Percentiles rank a stretch among this genome's conserved stretches.
Conservation (phyloP, 2,797 vertebrate genomes). For the Catostomus latipinnis region DNA sequence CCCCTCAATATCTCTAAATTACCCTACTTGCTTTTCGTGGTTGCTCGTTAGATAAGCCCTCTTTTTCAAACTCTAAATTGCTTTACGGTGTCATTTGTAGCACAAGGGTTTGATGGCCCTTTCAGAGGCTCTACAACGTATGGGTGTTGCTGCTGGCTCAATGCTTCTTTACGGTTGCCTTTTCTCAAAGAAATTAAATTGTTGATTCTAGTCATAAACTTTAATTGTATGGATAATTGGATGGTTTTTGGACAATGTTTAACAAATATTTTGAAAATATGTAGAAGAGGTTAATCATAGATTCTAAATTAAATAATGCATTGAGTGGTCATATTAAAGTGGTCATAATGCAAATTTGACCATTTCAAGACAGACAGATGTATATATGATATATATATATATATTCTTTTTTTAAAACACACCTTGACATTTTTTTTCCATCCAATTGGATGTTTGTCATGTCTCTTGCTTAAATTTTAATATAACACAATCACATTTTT, state of each 20-base stretch:
- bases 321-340: too few relatives aligned
- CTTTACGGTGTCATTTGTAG: conserved; percentile 36
- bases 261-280: not conserved
- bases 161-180: not conserved
- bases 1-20: conserved; percentile 60
- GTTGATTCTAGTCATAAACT: not conserved
- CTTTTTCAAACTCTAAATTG: conserved; percentile 23
- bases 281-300: too few relatives aligned
- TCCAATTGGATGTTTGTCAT: too few relatives aligned
- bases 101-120: conserved; percentile 38
- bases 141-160: not conserved
- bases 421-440: too few relatives aligned
- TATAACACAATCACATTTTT: not conserved
- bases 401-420: too few relatives aligned
- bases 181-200: not conserved
- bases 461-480: too few relatives aligned
- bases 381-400: too few relatives aligned
- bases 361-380: too few relatives aligned
- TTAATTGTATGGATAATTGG: conserved; percentile 1
- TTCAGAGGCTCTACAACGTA: conserved; percentile 23
- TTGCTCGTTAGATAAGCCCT: conserved; percentile 42
- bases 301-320: too few relatives aligned
- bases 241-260: not conserved
- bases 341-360: too few relatives aligned
- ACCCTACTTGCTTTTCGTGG: conserved; percentile 38